A percentile compares a stretch with the other conserved stretches of the same genome.
phyloP scores from a whole-genome alignment of 2,113 vertebrate genomes.

The Ailuropoda melanoleuca region DNA sequence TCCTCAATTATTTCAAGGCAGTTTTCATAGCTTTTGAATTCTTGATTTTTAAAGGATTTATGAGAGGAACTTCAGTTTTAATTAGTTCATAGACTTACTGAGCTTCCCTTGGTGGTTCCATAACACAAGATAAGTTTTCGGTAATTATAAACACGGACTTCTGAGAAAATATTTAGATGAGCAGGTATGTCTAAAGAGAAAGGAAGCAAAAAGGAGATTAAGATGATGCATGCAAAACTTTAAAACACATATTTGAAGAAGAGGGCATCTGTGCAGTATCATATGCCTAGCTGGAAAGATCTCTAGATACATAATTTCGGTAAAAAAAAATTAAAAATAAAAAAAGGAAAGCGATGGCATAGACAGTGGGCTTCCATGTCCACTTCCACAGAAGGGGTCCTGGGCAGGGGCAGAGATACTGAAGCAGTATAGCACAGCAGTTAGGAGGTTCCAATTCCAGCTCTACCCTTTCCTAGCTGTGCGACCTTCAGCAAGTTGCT shows the following conservation, averaged over 20 bases:
- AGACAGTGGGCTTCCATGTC: background rate
- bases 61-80: conserved; percentile 1
- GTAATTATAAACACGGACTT: conserved; percentile 98
- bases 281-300: background rate
- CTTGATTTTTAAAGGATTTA: conserved; percentile 35
- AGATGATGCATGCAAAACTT: conserved; percentile 17
- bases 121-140: conserved; percentile 98
- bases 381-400: background rate
- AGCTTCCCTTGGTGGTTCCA: conserved; percentile 97
- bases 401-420: background rate
- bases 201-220: conserved; percentile 47
- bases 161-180: conserved; percentile 94
- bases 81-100: conserved; percentile 82
- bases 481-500: background rate
- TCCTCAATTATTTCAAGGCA: conserved; percentile 24
- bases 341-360: background rate
- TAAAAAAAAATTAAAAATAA: background rate
- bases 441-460: background rate
- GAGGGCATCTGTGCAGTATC: background rate
- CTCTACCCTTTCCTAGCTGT: background rate
- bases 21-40: conserved; percentile 36
- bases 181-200: conserved; percentile 92
- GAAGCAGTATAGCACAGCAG: background rate
- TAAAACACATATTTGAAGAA: conserved; percentile 41
- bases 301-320: background rate